Evolutionary conservation across 2,113 vertebrate species (phyloP).

Genomic region (Pteruthius melanotis): DNA sequence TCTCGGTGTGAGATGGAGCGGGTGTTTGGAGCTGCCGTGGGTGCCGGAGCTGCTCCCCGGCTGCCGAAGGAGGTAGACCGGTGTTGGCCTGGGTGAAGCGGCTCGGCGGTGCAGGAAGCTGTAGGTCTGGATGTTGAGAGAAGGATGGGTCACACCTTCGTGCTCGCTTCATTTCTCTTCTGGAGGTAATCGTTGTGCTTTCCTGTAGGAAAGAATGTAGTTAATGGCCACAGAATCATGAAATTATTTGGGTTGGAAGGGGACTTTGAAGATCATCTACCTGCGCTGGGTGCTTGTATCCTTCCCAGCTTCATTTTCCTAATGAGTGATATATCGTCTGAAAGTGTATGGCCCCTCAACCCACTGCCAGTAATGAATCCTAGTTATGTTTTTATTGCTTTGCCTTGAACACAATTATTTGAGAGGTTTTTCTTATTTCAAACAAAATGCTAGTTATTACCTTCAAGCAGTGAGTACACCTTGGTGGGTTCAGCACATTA

Average conservation of each 20-base stretch:
- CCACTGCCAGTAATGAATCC: fast-evolving
- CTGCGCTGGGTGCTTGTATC: fast-evolving
- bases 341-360: fast-evolving
- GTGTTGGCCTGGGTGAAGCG: not conserved
- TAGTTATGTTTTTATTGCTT: not conserved
- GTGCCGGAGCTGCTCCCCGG: not conserved
- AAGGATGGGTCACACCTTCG: not conserved
- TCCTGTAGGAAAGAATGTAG: fast-evolving
- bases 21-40: not conserved
- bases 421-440: not conserved
- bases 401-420: not conserved
- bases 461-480: fast-evolving
- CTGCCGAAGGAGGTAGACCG: fast-evolving
- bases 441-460: fast-evolving
- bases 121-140: not conserved
- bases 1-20: not conserved
- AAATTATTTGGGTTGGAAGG: not conserved
- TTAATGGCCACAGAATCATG: not conserved
- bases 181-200: not conserved
- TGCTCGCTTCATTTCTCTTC: fast-evolving
- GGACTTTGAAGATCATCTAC: not conserved
- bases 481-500: not conserved
- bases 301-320: not conserved
- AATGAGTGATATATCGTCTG: fast-evolving
- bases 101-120: not conserved